These are phyloP conservation scores for Trissolcus brochymenae DNA, from an alignment of 2,888 invertebrate species.

Conservation along the genomic window DNA sequence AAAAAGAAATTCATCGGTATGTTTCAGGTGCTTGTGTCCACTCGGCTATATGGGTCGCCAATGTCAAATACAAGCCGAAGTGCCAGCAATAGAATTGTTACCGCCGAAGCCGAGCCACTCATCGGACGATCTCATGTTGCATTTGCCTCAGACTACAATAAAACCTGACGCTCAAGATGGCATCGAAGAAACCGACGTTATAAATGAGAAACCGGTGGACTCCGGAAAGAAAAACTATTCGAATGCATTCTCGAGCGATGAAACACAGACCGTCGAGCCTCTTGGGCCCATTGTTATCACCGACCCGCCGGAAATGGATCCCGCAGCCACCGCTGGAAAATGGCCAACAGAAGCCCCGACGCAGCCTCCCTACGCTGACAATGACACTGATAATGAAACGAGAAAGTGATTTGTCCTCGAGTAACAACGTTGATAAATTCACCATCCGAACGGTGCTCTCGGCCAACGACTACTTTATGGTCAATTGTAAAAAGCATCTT, in stretches of 20 bases:
- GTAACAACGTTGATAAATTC: slow-evolving; percentile 49
- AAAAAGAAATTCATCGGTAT: slow-evolving; percentile 42
- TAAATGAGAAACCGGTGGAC: slow-evolving; percentile 50
- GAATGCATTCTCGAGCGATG: slow-evolving; percentile 40
- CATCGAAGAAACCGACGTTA: slow-evolving; percentile 45
- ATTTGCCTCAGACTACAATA: slow-evolving; percentile 38
- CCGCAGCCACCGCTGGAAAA: slow-evolving; percentile 72
- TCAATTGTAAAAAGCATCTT: slow-evolving; percentile 5
- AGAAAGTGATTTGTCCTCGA: slow-evolving; percentile 58
- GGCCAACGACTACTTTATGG: slow-evolving; percentile 13
- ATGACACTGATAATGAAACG: slow-evolving; percentile 73
- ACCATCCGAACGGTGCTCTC: slow-evolving; percentile 19
- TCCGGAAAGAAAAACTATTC: slow-evolving; percentile 52
- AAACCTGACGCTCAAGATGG: slow-evolving; percentile 40
- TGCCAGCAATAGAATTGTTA: slow-evolving; percentile 69
- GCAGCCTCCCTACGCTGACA: slow-evolving; percentile 64
- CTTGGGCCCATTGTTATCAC: slow-evolving; percentile 71
- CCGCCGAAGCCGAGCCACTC: slow-evolving; percentile 66
- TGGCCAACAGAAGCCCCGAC: slow-evolving; percentile 73
- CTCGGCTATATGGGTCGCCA: slow-evolving; percentile 85
- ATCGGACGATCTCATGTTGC: slow-evolving; percentile 23
- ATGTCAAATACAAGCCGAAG: slow-evolving; percentile 80
- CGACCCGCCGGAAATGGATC: slow-evolving; percentile 66
- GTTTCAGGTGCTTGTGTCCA: slow-evolving; percentile 83
- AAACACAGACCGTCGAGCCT: slow-evolving; percentile 66